Conservation (phyloP, 2,888 invertebrate species). For the Dendrolimus pini region DNA sequence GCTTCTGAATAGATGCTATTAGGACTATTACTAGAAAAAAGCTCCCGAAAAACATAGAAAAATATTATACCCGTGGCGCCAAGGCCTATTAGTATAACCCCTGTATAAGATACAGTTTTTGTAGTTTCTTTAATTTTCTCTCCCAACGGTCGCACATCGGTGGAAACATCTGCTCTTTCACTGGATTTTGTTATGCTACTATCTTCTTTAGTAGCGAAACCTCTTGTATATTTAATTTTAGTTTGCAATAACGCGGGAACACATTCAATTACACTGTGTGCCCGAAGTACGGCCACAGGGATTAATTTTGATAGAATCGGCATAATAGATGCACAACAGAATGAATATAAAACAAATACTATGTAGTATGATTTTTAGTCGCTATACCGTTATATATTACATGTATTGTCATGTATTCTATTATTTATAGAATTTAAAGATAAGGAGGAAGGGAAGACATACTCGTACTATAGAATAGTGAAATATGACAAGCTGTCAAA, state of each 20-base stretch:
- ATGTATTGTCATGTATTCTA: too few species aligned
- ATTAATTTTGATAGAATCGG: slow-evolving; percentile 54
- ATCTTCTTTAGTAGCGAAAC: slow-evolving; percentile 24
- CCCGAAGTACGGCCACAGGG: slow-evolving; percentile 32
- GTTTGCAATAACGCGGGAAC: slow-evolving; percentile 33
- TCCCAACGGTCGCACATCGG: slow-evolving; percentile 80
- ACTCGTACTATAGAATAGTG: too few species aligned
- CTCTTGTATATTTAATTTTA: slow-evolving; percentile 14
- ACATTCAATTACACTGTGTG: slow-evolving; percentile 29
- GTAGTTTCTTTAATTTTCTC: slow-evolving; percentile 93
- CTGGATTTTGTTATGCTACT: slow-evolving; percentile 44
- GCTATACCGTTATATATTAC: too few species aligned
- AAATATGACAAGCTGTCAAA: too few species aligned
- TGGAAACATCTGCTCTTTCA: slow-evolving; percentile 59
- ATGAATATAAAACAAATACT: too few species aligned
- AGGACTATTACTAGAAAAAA: slow-evolving; percentile 92
- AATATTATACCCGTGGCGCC: slow-evolving; percentile 89
- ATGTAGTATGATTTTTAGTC: too few species aligned
- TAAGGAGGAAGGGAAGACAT: too few species aligned
- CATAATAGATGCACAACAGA: slow-evolving; percentile 30
- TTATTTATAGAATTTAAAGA: too few species aligned
- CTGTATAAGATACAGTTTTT: slow-evolving; percentile 90
- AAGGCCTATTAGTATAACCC: slow-evolving; percentile 87
- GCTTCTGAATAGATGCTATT: slow-evolving; percentile 90
- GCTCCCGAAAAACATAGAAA: slow-evolving; percentile 88